Evolutionary conservation across 2,888 invertebrate species (phyloP), one percentile per base, ranked within the genome.

Genomic region (Plebejus melissa): DNA sequence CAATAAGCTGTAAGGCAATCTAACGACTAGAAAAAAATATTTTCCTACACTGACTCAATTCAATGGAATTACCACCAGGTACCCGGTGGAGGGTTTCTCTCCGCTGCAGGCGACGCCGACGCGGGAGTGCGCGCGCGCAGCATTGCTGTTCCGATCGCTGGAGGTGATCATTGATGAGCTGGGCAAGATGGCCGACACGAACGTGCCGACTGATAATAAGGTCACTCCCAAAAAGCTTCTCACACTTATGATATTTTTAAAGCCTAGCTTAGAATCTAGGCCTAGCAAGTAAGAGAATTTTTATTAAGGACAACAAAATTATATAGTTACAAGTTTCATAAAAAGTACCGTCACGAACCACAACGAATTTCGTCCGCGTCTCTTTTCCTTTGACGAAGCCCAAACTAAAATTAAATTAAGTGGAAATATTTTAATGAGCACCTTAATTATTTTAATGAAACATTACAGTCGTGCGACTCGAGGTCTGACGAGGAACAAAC

Each of bases 401-500:
- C 2, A 9, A 1, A 9, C 41, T 41, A 41, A 41, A 7, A 41
- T 41, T 38, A 38, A 1, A 38, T 0, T 6, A 38, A 6, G 38
- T 41, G 54, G 13, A 54, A 54, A 54, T 54, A 54, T 54, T 54
- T 54, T n/a, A 16, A 54, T 54, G 16, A 16, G 5, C 4, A n/a
- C 16, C n/a, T 54, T 54, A 1, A 0, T 54, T 58, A n/a, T 22
- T 22, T 60, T 60, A 28, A 28, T 60, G 9, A 28, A 28, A 6
- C 11, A 28, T 60, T 60, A 3, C 32, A 60, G 60, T 81, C 85
- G 13, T 22, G 9, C 9, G 50, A 22, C 0, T 88, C 89, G 0
- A 88, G 83, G 76, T 80, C 82, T 0, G 91, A 91, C 80, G 90
- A 90, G 6, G 93, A 93, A 78, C 85, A 91, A 7, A 85, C 91